phyloP scores from a whole-genome alignment of 2,888 invertebrate species.

The Lasioglossum vierecki region DNA sequence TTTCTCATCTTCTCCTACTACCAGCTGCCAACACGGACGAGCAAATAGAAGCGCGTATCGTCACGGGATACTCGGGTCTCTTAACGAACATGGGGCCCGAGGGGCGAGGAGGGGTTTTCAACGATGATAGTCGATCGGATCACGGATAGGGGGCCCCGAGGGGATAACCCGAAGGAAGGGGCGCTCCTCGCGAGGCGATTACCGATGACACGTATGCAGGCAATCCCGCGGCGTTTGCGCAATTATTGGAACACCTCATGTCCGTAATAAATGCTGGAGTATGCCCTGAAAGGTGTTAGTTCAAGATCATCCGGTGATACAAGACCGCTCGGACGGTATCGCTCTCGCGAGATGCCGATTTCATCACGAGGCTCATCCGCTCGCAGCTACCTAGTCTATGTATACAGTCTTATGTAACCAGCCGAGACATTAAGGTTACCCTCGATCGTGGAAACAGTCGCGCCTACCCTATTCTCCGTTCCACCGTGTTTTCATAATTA shows the following conservation, averaged over 20 bases:
- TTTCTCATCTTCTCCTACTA: conserved; percentile 50
- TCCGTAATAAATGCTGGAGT: conserved; percentile 81
- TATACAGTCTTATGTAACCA: conserved; percentile 61
- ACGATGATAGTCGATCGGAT: conserved; percentile 14
- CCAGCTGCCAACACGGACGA: conserved; percentile 32
- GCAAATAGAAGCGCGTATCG: conserved; percentile 46
- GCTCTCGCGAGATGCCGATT: conserved; percentile 48
- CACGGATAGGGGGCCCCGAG: conserved; percentile 8
- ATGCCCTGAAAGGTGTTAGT: conserved; percentile 83
- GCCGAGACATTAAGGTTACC: conserved; percentile 65
- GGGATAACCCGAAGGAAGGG: conserved; percentile 24
- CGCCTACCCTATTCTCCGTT: conserved; percentile 54
- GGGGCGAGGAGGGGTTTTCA: not conserved
- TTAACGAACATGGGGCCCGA: not conserved
- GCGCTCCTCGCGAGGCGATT: conserved; percentile 70
- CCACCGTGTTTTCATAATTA: conserved; percentile 49
- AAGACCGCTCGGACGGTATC: conserved; percentile 70
- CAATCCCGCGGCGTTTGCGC: conserved; percentile 80
- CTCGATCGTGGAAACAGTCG: conserved; percentile 65
- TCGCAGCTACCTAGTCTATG: conserved; percentile 45
- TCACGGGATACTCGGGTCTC: conserved; percentile 14
- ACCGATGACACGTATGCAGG: conserved; percentile 80
- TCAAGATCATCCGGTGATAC: conserved; percentile 82
- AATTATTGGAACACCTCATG: conserved; percentile 82
- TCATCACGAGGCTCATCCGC: conserved; percentile 61